Evolutionary conservation across 2,113 vertebrate species (phyloP).

Genomic region (Oreochromis tanganicae): DNA sequence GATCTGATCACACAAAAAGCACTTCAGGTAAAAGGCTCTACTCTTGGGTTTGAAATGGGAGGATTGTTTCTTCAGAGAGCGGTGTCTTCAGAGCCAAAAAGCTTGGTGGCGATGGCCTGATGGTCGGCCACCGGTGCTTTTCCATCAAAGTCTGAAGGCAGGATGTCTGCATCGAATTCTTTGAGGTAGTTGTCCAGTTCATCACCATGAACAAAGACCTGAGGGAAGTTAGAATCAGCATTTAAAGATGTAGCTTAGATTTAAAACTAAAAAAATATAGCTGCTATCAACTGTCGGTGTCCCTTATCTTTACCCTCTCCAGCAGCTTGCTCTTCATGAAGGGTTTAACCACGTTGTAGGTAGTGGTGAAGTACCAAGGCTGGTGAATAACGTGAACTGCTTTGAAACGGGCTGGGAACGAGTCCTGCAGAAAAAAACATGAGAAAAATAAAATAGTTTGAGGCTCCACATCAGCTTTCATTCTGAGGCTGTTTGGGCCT

Average conservation of each 20-base stretch:
- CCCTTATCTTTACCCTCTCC: conserved; percentile 79
- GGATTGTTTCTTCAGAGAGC: conserved; percentile 73
- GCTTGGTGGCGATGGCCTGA: conserved; percentile 76
- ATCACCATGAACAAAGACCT: conserved; percentile 93
- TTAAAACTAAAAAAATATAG: not conserved
- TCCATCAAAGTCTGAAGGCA: conserved; percentile 89
- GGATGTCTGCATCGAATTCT: conserved; percentile 82
- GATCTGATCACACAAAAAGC: not conserved
- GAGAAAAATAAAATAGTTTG: not conserved
- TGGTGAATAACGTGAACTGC: conserved; percentile 94
- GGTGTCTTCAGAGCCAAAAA: conserved; percentile 91
- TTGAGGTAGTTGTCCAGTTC: conserved; percentile 84
- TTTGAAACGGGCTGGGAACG: conserved; percentile 96
- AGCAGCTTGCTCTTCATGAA: conserved; percentile 97
- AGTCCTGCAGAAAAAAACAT: conserved; percentile 76
- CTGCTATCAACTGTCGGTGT: not conserved
- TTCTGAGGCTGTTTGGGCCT: conserved; percentile 69
- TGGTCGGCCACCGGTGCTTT: conserved; percentile 79
- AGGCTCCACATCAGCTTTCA: not conserved
- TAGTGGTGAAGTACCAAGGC: conserved; percentile 99
- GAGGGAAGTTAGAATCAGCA: not conserved
- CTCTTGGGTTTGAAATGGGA: not conserved
- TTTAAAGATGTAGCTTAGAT: not conserved
- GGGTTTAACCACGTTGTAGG: conserved; percentile 92
- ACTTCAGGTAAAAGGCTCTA: not conserved